Evolutionary conservation across 2,888 invertebrate genomes (phyloP), one percentile per base, ranked within the genome.

Genomic region (Polyommatus icarus): DNA sequence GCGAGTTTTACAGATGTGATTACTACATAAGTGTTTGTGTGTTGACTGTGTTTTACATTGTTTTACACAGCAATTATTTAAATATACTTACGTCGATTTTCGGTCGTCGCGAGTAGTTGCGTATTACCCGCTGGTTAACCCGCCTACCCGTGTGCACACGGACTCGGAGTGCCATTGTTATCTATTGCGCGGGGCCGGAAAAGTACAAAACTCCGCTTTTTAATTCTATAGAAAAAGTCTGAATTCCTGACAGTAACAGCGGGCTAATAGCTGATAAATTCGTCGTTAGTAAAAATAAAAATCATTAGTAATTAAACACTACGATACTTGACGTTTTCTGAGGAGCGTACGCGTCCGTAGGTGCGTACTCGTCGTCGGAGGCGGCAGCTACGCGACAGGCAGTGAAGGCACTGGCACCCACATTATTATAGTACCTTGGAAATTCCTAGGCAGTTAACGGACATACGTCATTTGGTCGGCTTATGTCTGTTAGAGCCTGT

Each of bases 181-280:
- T 67, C 67, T 67, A 67, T 32, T 15, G 67, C 29, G 67, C 15
- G 67, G 59, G 29, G 67, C 67, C 67, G 29, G 67, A 67, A 67
- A 67, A 67, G 29, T 29, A 67, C 67, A 67, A 67, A 67, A 67
- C 67, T 67, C 67, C 67, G 67, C 67, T 67, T 32, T 32, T 67
- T 67, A 29, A 67, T 67, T 67, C 29, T 67, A 67, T 67, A 29
- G 7, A 29, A 20, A 12, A 29, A 29, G 15, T 67, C 1, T 29
- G 61, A 24, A 29, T 32, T 32, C 61, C 61, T 24, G 10, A 67
- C 15, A 29, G 5, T 29, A 67, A 32, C 61, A n/a, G 24, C 24
- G 67, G 5, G 32, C 15, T 29, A 15, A 59, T 8, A n/a, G 20
- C 20, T 59, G 59, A 20, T 46, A 46, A 46, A 46, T 12, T 46